Percentiles rank a stretch among this genome's conserved stretches.
Conservation (phyloP, 2,888 invertebrate species). For the Eugnorisma glareosa region DNA sequence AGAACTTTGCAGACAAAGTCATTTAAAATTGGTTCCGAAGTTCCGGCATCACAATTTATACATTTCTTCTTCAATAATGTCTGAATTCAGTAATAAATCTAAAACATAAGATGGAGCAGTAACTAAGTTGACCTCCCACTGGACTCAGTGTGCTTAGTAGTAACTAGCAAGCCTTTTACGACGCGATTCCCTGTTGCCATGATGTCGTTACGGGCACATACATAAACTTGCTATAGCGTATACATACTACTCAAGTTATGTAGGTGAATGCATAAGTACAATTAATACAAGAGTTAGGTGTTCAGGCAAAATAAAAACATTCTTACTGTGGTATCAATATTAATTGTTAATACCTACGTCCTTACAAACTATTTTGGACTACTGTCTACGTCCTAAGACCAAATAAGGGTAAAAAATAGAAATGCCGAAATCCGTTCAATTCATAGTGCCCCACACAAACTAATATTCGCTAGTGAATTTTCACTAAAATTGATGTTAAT, state of each 20-base stretch:
- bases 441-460: constrained; percentile 33
- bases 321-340: neutral
- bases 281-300: neutral
- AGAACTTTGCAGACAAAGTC: neutral
- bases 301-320: neutral
- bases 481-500: constrained; percentile 58
- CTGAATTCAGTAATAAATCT: constrained; percentile 42
- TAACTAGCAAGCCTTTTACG: constrained; percentile 64
- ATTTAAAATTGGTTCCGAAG: constrained; percentile 10
- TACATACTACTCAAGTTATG: neutral
- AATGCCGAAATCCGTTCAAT: neutral
- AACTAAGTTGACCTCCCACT: constrained; percentile 52
- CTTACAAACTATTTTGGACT: neutral
- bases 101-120: constrained; percentile 42
- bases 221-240: constrained; percentile 13
- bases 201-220: constrained; percentile 27
- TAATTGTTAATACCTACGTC: neutral
- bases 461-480: constrained; percentile 49
- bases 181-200: constrained; percentile 60
- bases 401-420: neutral
- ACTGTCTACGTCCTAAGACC: no score
- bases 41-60: constrained; percentile 1
- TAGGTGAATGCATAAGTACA: neutral
- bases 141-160: constrained; percentile 54
- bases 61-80: constrained; percentile 3